Percentiles rank a stretch among this genome's conserved stretches.
Evolutionary conservation across 2,113 vertebrate genomes (phyloP).

Genomic region (Spheniscus mendiculus): DNA sequence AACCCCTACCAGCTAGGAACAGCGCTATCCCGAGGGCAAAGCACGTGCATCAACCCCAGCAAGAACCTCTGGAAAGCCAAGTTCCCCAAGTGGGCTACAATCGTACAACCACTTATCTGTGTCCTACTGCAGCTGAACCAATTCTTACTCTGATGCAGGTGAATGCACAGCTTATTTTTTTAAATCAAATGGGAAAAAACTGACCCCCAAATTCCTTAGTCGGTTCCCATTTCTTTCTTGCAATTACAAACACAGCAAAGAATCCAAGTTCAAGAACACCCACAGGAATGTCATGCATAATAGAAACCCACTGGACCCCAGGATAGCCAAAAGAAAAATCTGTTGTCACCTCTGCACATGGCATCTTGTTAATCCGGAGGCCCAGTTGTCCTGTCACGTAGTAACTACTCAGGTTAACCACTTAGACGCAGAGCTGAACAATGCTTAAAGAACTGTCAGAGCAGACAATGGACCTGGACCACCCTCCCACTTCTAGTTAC

Average conservation of each 20-base stretch:
- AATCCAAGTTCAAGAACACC: neutral
- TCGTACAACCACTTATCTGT: neutral
- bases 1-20: neutral
- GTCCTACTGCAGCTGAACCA: neutral
- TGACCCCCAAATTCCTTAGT: neutral
- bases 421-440: neutral
- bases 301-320: rapidly evolving
- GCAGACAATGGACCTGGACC: neutral
- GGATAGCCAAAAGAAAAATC: neutral
- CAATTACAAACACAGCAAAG: neutral
- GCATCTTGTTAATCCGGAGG: neutral
- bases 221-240: neutral
- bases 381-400: neutral
- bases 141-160: neutral
- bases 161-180: neutral
- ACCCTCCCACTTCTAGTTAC: neutral
- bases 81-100: neutral
- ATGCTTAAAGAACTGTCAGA: neutral
- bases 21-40: neutral
- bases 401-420: neutral
- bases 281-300: neutral
- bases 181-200: neutral
- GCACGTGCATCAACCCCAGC: neutral
- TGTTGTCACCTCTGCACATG: neutral
- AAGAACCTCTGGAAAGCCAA: neutral